Percentiles rank a stretch among this genome's conserved stretches.
These are phyloP conservation scores for Pyrgus malvae DNA, from an alignment of 2,888 invertebrate species.

Conservation along the genomic window DNA sequence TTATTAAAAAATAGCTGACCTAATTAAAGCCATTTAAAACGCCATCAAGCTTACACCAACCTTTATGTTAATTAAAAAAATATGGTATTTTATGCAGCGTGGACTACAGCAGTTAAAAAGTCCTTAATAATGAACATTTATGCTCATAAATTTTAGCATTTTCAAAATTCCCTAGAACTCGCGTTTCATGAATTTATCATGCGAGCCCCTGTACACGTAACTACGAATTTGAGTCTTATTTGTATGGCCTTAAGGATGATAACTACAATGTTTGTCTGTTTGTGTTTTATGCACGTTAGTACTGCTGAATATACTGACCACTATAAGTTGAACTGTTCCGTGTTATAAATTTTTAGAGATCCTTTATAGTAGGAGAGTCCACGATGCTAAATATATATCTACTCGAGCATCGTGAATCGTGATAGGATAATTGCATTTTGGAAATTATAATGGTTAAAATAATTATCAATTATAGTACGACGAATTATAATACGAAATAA, in stretches of 20 bases:
- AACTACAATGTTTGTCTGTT: background rate
- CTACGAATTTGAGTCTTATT: background rate
- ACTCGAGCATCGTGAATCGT: too few relatives aligned
- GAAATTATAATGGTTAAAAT: too few relatives aligned
- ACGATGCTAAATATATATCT: too few relatives aligned
- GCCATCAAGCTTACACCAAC: too few relatives aligned
- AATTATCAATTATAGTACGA: too few relatives aligned
- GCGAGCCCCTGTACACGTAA: too few relatives aligned
- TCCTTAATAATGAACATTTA: slow-evolving; percentile 1
- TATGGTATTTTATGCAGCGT: background rate
- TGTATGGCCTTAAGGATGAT: background rate
- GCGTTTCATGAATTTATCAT: slow-evolving; percentile 1
- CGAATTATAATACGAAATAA: too few relatives aligned
- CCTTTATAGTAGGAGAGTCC: too few relatives aligned
- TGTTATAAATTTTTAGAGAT: slow-evolving; percentile 1
- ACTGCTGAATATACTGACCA: background rate
- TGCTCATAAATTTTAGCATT: slow-evolving; percentile 1
- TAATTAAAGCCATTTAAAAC: too few relatives aligned
- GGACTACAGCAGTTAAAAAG: background rate
- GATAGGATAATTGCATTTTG: too few relatives aligned
- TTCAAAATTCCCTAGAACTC: background rate
- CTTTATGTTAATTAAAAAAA: too few relatives aligned
- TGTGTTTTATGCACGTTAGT: background rate
- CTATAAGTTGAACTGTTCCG: background rate
- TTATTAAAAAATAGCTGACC: too few relatives aligned